Evolutionary conservation across 1,140 invertebrate genomes (phyloP).

Genomic region (Rhopalosiphum padi): DNA sequence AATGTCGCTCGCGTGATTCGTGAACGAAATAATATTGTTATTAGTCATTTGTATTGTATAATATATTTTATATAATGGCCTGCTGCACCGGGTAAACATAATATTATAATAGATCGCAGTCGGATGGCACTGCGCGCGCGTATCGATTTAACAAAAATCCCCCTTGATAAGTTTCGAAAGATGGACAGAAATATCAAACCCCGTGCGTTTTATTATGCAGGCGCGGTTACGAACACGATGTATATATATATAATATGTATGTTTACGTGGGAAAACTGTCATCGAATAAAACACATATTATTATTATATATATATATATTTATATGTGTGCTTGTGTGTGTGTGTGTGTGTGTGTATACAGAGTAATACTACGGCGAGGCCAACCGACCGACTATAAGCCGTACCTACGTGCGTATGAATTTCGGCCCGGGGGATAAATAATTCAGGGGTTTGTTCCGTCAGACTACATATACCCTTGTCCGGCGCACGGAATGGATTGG

Average conservation of each 20-base stretch:
- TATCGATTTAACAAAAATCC: slow-evolving; percentile 54
- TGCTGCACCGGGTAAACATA: background rate
- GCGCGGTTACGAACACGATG: too few relatives aligned
- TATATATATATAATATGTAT: background rate
- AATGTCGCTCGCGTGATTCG: slow-evolving; percentile 14
- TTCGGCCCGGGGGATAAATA: slow-evolving; percentile 43
- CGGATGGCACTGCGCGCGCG: background rate
- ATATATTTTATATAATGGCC: background rate
- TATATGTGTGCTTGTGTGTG: too few relatives aligned
- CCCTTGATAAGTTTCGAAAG: slow-evolving; percentile 43
- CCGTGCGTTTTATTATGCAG: background rate
- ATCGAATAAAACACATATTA: slow-evolving; percentile 16
- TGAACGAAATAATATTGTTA: background rate
- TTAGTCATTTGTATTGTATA: background rate
- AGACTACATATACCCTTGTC: slow-evolving; percentile 44
- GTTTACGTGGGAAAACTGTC: slow-evolving; percentile 54
- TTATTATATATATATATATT: background rate
- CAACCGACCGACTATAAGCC: background rate
- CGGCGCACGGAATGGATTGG: slow-evolving; percentile 50
- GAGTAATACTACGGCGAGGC: background rate
- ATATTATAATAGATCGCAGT: slow-evolving; percentile 15
- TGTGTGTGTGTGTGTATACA: background rate
- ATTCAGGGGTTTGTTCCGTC: slow-evolving; percentile 51
- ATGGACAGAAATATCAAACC: slow-evolving; percentile 44
- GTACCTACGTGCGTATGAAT: background rate